Evolutionary conservation across 2,797 vertebrate genomes (phyloP).

Genomic region (Periparus ater): DNA sequence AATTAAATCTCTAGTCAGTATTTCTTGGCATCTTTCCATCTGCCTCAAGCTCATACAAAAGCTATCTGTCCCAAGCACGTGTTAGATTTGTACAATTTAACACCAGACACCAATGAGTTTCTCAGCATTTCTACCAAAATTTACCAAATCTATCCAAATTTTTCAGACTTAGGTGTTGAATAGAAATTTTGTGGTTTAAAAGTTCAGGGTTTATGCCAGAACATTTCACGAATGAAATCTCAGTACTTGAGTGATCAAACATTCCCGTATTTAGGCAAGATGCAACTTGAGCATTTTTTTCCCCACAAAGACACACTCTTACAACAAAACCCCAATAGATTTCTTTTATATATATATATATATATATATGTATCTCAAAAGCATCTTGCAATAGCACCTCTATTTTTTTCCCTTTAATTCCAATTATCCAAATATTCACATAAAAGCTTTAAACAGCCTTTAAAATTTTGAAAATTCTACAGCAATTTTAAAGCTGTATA

Average conservation of each 20-base stretch:
- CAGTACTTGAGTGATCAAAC: background rate
- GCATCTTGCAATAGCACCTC: constrained; percentile 32
- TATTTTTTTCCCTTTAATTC: background rate
- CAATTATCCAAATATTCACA: background rate
- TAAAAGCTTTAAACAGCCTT: constrained; percentile 18
- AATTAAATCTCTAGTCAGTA: background rate
- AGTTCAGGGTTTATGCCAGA: background rate
- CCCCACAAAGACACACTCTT: background rate
- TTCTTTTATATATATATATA: background rate
- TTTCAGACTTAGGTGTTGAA: background rate
- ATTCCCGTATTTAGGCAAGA: constrained; percentile 20
- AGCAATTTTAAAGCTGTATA: constrained; percentile 5
- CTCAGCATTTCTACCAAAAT: background rate
- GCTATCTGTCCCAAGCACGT: background rate
- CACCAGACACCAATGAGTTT: constrained; percentile 18
- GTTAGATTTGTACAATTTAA: constrained; percentile 22
- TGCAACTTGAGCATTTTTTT: background rate
- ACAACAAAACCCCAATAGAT: background rate
- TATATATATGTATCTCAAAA: background rate
- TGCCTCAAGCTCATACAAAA: background rate
- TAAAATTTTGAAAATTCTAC: background rate
- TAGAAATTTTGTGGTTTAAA: background rate
- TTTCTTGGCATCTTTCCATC: constrained; percentile 39
- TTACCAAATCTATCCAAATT: background rate
- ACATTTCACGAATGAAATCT: constrained; percentile 2